Conservation (phyloP, 2,888 invertebrate species). For the Cantharis rufa region DNA sequence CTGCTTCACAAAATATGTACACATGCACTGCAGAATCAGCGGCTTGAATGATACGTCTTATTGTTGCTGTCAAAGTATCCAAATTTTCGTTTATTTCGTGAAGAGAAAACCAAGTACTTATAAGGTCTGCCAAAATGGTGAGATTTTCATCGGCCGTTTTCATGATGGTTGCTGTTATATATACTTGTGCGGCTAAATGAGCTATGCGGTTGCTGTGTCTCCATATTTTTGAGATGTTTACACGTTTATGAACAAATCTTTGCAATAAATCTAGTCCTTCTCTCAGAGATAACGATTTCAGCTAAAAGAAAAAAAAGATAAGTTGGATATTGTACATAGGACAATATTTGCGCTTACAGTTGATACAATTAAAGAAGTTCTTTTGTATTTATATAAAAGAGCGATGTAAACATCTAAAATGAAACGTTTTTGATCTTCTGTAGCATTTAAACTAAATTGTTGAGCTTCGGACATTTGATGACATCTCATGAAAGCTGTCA, state of each 20-base stretch:
- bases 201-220: slow-evolving; percentile 61
- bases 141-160: slow-evolving; percentile 54
- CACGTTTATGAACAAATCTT: slow-evolving; percentile 56
- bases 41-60: slow-evolving; percentile 54
- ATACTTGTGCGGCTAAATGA: slow-evolving; percentile 61
- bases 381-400: slow-evolving; percentile 54
- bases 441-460: slow-evolving; percentile 50
- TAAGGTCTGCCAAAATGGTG: slow-evolving; percentile 46
- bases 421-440: slow-evolving; percentile 60
- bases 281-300: slow-evolving; percentile 60
- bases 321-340: slow-evolving; percentile 9
- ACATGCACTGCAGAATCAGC: slow-evolving; percentile 70
- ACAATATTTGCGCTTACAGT: slow-evolving; percentile 22
- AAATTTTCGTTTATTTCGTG: slow-evolving; percentile 44
- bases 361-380: slow-evolving; percentile 24
- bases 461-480: slow-evolving; percentile 48
- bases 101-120: slow-evolving; percentile 52
- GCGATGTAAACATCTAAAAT: slow-evolving; percentile 66
- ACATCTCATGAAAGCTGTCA: slow-evolving; percentile 57
- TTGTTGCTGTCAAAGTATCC: slow-evolving; percentile 43
- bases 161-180: slow-evolving; percentile 61
- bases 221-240: slow-evolving; percentile 61
- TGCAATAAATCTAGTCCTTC: slow-evolving; percentile 62
- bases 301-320: slow-evolving; percentile 49
- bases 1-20: slow-evolving; percentile 66